Base-by-base conservation (phyloP, 2,113 vertebrate genomes). In the Grantiella picta region DNA sequence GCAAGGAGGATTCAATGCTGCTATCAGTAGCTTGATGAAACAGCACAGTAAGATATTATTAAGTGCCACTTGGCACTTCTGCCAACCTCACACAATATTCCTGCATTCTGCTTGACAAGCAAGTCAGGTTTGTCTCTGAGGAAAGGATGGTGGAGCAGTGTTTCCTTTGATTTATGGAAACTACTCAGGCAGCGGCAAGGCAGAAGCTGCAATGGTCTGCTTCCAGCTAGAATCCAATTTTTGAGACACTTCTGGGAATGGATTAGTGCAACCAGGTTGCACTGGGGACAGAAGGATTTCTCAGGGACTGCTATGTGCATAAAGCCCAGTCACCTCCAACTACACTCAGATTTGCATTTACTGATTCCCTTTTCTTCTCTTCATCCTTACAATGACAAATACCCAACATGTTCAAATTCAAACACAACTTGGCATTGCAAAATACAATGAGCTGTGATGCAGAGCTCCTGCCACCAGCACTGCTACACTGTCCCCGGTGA, bases 391-490 rank as follows among this genome's bases (percentile, higher is more conserved):
- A 28, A 17, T 10, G 52, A 66, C 12, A 65, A 92, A 91, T 15
- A 63, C 12, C 35, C 24, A 36, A 35, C 0, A 0, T 1, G 4
- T 13, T 44, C 27, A 42, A 61, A 80, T 14, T 45, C 44, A n/a
- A 28, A 60, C 0, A 0, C 33, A 71, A 66, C n/a, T 2, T 10
- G 25, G n/a, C 1, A 1, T 5, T 64, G 27, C 33, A 24, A 77
- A 76, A 65, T 2, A 5, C 29, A 8, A 12, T 1, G 4, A 81
- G 56, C 60, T 38, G 25, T 1, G 16, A 63, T 0, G 1, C 50
- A 70, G n/a, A 54, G 17, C 71, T 69, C 68, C 45, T 45, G 17
- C 33, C 80, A 52, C 22, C 50, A 61, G 28, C 33, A 31, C 50
- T 15, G 42, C 60, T 27, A 25, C 15, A 38, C 35, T 7, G 2